phyloP scores from a whole-genome alignment of 92 coral and sea anemone genomes.

The Porites lobata region DNA sequence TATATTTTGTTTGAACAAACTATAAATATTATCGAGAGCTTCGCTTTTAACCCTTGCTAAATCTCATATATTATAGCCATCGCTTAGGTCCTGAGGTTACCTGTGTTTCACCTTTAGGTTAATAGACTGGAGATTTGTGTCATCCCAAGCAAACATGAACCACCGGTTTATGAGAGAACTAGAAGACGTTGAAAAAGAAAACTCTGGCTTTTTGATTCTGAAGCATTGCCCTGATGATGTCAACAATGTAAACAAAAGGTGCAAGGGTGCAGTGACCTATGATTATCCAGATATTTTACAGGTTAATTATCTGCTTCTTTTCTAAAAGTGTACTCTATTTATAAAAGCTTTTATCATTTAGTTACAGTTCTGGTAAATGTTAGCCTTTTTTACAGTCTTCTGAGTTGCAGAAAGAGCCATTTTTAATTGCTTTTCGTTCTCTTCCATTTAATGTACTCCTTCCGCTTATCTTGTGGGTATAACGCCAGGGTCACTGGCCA shows the following conservation, averaged over 20 bases:
- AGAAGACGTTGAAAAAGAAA: conserved; percentile 61
- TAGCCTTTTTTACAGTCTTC: background rate
- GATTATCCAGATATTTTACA: conserved; percentile 81
- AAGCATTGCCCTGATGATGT: conserved; percentile 65
- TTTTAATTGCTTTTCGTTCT: too few species aligned
- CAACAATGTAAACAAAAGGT: conserved; percentile 64
- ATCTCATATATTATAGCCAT: too few species aligned
- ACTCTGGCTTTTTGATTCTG: conserved; percentile 66
- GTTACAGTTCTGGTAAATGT: background rate
- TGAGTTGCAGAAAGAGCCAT: too few species aligned
- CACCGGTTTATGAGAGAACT: conserved; percentile 51
- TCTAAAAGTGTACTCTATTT: background rate
- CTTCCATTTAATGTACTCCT: too few species aligned
- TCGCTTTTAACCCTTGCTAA: too few species aligned
- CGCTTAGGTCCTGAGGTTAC: background rate
- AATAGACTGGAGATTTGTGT: conserved; percentile 72
- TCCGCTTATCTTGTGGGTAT: too few species aligned
- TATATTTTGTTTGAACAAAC: too few species aligned
- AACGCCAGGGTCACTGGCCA: too few species aligned
- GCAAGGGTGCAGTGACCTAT: conserved; percentile 59
- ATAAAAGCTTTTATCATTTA: background rate
- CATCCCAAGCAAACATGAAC: conserved; percentile 80
- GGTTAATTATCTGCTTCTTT: conserved; percentile 45
- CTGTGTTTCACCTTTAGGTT: conserved; percentile 30
- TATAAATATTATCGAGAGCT: too few species aligned